phyloP scores from a whole-genome alignment of 2,888 invertebrate genomes.

The Lymantria dispar region DNA sequence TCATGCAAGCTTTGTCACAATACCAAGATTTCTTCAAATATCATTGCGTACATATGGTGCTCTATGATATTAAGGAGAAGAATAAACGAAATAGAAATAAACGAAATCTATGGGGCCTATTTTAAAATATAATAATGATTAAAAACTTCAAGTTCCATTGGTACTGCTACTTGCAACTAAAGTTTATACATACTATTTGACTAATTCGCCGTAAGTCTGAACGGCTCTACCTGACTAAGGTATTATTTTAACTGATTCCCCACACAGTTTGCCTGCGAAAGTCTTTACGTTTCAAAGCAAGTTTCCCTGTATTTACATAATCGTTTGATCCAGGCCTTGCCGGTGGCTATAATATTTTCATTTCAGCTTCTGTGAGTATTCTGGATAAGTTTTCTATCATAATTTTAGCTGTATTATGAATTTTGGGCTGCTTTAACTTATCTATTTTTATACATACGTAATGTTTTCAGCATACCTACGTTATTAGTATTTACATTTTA shows the following conservation, averaged over 20 bases:
- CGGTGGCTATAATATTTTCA: conserved; percentile 12
- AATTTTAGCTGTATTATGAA: too few relatives aligned
- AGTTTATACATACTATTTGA: conserved; percentile 43
- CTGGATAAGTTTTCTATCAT: neutral
- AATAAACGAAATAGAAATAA: too few relatives aligned
- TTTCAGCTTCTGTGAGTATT: conserved; percentile 4
- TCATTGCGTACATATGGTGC: too few relatives aligned
- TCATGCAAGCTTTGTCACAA: too few relatives aligned
- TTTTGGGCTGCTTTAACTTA: too few relatives aligned
- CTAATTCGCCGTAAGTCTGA: conserved; percentile 37
- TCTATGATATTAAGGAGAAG: too few relatives aligned
- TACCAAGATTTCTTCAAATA: too few relatives aligned
- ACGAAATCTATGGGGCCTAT: too few relatives aligned
- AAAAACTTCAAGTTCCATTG: conserved; percentile 3
- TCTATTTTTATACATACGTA: too few relatives aligned
- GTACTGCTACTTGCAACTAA: conserved; percentile 26
- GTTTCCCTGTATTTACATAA: conserved; percentile 26
- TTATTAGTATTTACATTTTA: too few relatives aligned
- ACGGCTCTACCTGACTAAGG: conserved; percentile 12
- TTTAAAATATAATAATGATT: too few relatives aligned
- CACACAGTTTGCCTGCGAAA: conserved; percentile 11
- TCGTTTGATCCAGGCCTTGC: conserved; percentile 21
- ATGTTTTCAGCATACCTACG: too few relatives aligned
- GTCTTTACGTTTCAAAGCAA: conserved; percentile 10
- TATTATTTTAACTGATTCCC: conserved; percentile 20